Evolutionary conservation across 2,797 vertebrate species (phyloP), one percentile per base, ranked within the genome.

Genomic region (Sciaenops ocellatus): DNA sequence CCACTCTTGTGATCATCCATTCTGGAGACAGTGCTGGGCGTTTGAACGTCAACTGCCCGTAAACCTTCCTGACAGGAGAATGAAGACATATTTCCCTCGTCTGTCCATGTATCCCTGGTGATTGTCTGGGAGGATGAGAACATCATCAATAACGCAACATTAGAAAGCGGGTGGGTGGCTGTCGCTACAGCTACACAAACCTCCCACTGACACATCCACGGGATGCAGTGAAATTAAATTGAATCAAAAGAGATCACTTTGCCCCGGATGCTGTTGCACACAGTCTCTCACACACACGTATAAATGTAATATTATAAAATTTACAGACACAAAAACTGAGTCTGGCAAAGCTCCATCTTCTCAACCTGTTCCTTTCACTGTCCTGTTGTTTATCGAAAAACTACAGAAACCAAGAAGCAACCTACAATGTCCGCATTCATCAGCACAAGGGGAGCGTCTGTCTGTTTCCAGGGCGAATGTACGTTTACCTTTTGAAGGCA

Each of bases 21-120:
- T 79, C 76, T 69, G 61, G 65, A 78, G 71, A 82, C 61, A 61
- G 77, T 1, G 79, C 69, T 63, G 72, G 64, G 69, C 54, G 69
- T 86, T 78, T 84, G 55, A 84, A 87, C 83, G 85, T 85, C 79
- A 90, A 84, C 81, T 78, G 78, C 55, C 88, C 51, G 82, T 86
- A 90, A 91, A 90, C 84, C 83, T 86, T 72, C 75, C 73, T 87
- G 90, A 89, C 89, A 89, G 85, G 65, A 78, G 71, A 90, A 92
- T 87, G 83, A 92, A 93, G 90, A 91, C 78, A 83, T 88, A 90
- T 93, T 92, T 90, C 83, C 88, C 84, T 79, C 52, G 77, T 91
- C 89, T 88, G 80, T 87, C 85, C 76, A 38, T 67, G 79, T 81
- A 74, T 89, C 89, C 85, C 89, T 13, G 57, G 86, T 76, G 87